A percentile compares a stretch with the other conserved stretches of the same genome.
These are phyloP conservation scores for Hypomesus transpacificus DNA, from an alignment of 2,113 vertebrate species.

Conservation along the genomic window DNA sequence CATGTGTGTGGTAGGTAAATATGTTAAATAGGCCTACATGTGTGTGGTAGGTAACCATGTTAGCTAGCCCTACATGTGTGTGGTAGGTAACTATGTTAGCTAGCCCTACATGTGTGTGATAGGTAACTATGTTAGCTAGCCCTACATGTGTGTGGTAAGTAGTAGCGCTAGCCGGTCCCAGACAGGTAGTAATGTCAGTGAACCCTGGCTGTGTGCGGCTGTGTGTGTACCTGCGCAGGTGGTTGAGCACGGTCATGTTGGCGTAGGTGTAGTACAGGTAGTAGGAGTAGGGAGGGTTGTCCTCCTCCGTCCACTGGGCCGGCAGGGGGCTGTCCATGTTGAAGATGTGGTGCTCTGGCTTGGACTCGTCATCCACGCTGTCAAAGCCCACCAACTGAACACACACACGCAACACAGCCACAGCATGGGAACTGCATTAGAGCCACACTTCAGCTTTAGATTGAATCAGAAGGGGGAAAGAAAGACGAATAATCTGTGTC, in stretches of 20 bases:
- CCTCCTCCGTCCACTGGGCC: conserved; percentile 82
- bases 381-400: conserved; percentile 92
- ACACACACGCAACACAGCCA: neutral
- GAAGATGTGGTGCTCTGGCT: conserved; percentile 93
- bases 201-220: neutral
- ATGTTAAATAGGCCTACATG: too few relatives aligned
- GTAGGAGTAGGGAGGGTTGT: conserved; percentile 95
- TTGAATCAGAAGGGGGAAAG: neutral
- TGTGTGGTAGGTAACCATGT: too few relatives aligned
- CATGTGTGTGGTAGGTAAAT: too few relatives aligned
- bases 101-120: too few relatives aligned
- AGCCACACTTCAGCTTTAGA: neutral
- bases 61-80: neutral
- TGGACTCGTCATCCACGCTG: conserved; percentile 96
- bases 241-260: conserved; percentile 95
- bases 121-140: too few relatives aligned
- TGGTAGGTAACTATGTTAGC: too few relatives aligned
- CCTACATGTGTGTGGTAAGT: too few relatives aligned
- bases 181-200: too few relatives aligned
- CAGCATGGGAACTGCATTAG: neutral
- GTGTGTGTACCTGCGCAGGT: conserved; percentile 83
- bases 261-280: conserved; percentile 97
- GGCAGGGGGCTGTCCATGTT: conserved; percentile 90
- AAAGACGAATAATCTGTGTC: too few relatives aligned
- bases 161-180: neutral